A percentile compares a stretch with the other conserved stretches of the same genome.
These are phyloP conservation scores for Pristionchus mayeri DNA, from an alignment of 2,888 invertebrate genomes.

Conservation along the genomic window DNA sequence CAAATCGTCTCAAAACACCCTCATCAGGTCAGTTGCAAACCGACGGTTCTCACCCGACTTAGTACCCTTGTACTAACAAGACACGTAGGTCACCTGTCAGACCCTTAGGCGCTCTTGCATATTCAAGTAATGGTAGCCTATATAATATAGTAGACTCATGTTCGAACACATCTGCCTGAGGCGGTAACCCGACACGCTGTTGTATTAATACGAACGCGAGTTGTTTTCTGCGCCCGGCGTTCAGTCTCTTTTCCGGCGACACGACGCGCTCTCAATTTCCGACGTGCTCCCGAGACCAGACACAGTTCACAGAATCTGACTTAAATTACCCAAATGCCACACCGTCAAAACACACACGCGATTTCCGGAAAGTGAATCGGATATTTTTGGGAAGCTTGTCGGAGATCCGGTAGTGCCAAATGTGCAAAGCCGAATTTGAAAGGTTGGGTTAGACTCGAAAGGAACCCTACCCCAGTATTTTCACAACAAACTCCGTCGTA, in stretches of 20 bases:
- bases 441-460: too few species aligned
- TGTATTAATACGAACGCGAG: background rate
- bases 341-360: background rate
- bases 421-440: too few species aligned
- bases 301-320: background rate
- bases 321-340: constrained; percentile 15
- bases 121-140: background rate
- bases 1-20: too few species aligned
- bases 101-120: background rate
- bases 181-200: background rate
- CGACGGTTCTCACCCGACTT: too few species aligned
- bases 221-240: background rate
- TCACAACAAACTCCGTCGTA: too few species aligned
- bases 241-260: background rate
- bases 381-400: background rate
- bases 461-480: too few species aligned
- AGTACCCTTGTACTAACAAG: too few species aligned
- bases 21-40: too few species aligned
- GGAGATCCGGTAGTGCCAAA: too few species aligned
- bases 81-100: too few species aligned
- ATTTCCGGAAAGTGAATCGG: background rate
- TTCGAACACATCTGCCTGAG: background rate
- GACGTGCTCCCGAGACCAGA: background rate
- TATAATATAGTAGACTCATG: background rate
- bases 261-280: background rate